Conservation (phyloP, 1,140 invertebrate species). For the Amyelois transitella region DNA sequence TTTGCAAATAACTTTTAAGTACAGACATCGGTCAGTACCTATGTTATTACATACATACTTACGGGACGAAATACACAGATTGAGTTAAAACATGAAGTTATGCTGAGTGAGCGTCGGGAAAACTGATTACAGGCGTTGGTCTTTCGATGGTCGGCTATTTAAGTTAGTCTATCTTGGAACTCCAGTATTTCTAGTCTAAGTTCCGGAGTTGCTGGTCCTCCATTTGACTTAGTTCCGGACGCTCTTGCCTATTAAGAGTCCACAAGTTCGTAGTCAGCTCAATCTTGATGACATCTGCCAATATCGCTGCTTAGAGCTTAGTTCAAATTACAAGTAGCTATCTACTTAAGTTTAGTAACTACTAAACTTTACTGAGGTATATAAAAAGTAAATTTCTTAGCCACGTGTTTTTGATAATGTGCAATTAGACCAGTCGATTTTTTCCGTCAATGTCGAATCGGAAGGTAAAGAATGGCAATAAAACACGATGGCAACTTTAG, state of each 20-base stretch:
- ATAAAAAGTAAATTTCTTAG: too few species aligned
- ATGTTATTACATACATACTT: too few species aligned
- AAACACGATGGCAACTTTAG: too few species aligned
- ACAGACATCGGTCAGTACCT: too few species aligned
- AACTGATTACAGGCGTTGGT: neutral
- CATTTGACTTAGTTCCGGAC: constrained; percentile 24
- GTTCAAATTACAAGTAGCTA: too few species aligned
- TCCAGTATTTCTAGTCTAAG: constrained; percentile 18
- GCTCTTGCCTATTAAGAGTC: constrained; percentile 8
- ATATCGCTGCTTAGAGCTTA: neutral
- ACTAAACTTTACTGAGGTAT: too few species aligned
- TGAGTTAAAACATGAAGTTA: neutral
- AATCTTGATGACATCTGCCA: neutral
- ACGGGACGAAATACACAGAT: too few species aligned
- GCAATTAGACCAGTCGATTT: too few species aligned
- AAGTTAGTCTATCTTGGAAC: constrained; percentile 25
- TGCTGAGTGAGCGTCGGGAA: neutral
- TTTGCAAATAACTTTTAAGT: too few species aligned
- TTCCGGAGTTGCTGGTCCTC: constrained; percentile 27
- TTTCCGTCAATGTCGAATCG: too few species aligned
- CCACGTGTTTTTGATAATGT: too few species aligned
- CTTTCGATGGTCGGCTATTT: constrained; percentile 22
- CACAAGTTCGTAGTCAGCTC: neutral
- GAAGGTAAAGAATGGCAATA: too few species aligned
- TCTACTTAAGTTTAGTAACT: neutral